phyloP scores from a whole-genome alignment of 2,797 vertebrate genomes.

The Macrochelys suwanniensis region DNA sequence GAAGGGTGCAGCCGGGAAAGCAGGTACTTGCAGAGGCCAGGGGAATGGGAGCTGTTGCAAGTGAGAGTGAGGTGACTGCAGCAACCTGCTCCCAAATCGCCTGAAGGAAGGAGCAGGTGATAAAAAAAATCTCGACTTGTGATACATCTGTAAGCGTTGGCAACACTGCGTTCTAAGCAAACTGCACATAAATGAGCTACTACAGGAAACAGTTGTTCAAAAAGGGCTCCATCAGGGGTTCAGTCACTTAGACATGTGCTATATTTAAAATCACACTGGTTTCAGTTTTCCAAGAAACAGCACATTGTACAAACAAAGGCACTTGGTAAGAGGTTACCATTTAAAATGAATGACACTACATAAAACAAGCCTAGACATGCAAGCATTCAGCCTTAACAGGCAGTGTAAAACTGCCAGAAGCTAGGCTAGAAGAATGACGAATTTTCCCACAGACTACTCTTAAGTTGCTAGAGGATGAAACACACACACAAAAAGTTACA shows the following conservation, averaged over 20 bases:
- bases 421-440: not conserved
- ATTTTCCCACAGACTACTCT: not conserved
- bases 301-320: not conserved
- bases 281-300: not conserved
- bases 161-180: not conserved
- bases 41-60: not conserved
- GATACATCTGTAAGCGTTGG: not conserved
- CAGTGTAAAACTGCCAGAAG: constrained; percentile 39
- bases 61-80: not conserved
- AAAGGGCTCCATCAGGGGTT: not conserved
- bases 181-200: not conserved
- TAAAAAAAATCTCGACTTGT: not conserved
- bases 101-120: not conserved
- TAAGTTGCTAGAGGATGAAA: not conserved
- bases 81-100: not conserved
- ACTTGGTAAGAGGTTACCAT: not conserved
- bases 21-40: not conserved
- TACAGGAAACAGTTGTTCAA: not conserved
- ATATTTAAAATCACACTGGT: not conserved
- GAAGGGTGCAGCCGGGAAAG: not conserved
- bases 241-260: not conserved
- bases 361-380: not conserved
- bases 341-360: not conserved
- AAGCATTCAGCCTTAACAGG: not conserved
- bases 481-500: not conserved